Evolutionary conservation across 1,140 invertebrate genomes (phyloP).

Genomic region (Drosophila bocki): DNA sequence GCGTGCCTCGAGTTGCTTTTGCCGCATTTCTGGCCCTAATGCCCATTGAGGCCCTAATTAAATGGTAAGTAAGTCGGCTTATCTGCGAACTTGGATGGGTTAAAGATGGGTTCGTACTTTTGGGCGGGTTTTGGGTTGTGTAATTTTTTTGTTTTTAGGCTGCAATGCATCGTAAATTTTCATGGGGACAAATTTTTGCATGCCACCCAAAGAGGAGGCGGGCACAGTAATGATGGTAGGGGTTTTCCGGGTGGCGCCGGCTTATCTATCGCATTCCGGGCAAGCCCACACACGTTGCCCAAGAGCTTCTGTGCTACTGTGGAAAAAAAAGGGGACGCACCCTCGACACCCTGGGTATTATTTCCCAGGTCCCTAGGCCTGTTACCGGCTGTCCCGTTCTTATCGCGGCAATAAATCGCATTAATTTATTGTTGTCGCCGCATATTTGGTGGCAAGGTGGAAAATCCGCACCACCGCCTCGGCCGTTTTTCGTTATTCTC

Average conservation of each 20-base stretch:
- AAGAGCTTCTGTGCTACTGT: not conserved
- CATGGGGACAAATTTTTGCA: constrained; percentile 72
- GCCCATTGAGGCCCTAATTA: constrained; percentile 75
- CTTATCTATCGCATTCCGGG: constrained; percentile 65
- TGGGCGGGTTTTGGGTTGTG: not conserved
- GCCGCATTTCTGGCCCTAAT: constrained; percentile 66
- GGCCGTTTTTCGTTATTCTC: constrained; percentile 26
- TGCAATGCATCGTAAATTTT: constrained; percentile 62
- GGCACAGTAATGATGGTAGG: constrained; percentile 5
- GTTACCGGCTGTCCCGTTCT: constrained; percentile 52
- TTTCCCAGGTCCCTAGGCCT: constrained; percentile 28
- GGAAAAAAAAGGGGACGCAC: constrained; percentile 35
- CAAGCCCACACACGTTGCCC: constrained; percentile 66
- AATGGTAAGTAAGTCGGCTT: constrained; percentile 62
- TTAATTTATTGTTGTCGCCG: constrained; percentile 84
- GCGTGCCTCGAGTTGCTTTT: constrained; percentile 69
- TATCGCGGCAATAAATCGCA: constrained; percentile 84
- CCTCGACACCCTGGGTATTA: constrained; percentile 39
- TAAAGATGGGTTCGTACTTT: constrained; percentile 7
- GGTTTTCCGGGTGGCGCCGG: not conserved
- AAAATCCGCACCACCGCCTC: constrained; percentile 13
- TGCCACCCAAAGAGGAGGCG: constrained; percentile 33
- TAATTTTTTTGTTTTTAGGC: not conserved
- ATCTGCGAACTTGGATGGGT: constrained; percentile 39
- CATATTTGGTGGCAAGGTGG: constrained; percentile 66